These are phyloP conservation scores for Brachyhypopomus gauderio DNA, from an alignment of 2,113 vertebrate species.

Conservation along the genomic window DNA sequence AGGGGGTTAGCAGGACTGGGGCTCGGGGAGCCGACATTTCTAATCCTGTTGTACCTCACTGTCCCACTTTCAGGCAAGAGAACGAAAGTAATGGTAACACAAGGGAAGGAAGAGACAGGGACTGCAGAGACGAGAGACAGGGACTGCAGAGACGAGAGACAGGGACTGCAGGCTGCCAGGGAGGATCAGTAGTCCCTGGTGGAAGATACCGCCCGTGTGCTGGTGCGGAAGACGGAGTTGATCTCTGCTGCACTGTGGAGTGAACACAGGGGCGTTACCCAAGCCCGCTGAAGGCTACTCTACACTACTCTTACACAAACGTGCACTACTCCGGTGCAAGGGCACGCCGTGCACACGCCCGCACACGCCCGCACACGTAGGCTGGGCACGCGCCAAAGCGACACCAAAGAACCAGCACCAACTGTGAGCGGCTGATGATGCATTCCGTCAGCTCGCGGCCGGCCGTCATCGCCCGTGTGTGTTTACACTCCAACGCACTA, in stretches of 20 bases:
- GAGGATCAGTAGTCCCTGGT: slow-evolving; percentile 41
- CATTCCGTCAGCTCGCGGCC: too few species aligned
- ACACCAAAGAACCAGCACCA: too few species aligned
- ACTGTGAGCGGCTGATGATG: too few species aligned
- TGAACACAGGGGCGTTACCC: too few species aligned
- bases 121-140: too few species aligned
- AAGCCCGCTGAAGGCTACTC: not conserved
- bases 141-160: too few species aligned
- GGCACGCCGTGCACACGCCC: not conserved
- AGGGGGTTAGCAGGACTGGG: not conserved
- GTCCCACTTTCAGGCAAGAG: not conserved
- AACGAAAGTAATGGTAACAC: not conserved
- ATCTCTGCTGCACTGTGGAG: not conserved
- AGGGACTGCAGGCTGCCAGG: slow-evolving; percentile 14
- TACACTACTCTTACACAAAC: slow-evolving; percentile 1
- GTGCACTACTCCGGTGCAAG: too few species aligned
- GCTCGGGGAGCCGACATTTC: not conserved
- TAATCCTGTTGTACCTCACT: slow-evolving; percentile 37
- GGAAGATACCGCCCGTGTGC: slow-evolving; percentile 23
- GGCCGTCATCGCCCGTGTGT: too few species aligned
- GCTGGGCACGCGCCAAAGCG: too few species aligned
- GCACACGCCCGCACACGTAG: too few species aligned
- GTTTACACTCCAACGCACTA: too few species aligned
- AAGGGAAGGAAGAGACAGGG: not conserved
- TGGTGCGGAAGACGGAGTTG: slow-evolving; percentile 7